Evolutionary conservation across 2,113 vertebrate species (phyloP), one percentile per base, ranked within the genome.

Genomic region (Patagioenas fasciata): DNA sequence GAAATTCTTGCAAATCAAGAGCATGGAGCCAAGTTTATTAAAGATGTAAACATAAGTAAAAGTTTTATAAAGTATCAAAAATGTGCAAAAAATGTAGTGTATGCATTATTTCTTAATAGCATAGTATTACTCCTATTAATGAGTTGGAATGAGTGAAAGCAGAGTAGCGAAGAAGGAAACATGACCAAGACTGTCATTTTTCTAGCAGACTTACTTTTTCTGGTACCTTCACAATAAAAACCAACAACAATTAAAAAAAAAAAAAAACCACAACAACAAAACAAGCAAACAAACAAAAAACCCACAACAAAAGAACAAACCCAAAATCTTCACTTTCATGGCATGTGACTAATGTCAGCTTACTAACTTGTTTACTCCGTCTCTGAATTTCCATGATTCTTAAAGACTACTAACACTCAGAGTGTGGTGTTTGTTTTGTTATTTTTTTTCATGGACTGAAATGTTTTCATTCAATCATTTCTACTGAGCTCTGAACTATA

Each of bases 341-440:
- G 2, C 21, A 38, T 29, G 23, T 93, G 44, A 73, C 12, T 67
- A 71, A 20, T 3, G 71, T 74, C 61, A 64, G 17, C 9, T 92
- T 82, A 65, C 25, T 78, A 77, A 80, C 13, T 85, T 93, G 15
- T 61, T 74, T 84, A 32, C 18, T 58, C 20, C 34, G 28, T 42
- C n/a, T 86, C 36, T 51, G 38, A 93, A 89, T 89, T 88, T 92
- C 25, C 11, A 5, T 13, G 81, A 5, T 40, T 79, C 24, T 83
- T 67, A 51, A 53, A 86, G 12, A 79, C 11, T 50, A 32, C 5
- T 51, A 62, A 62, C 10, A 47, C 9, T 72, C 23, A 91, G 13
- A 53, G 3, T 57, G 28, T 47, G 4, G 0, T 0, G 0, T 3
- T 65, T 77, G 44, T 19, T 47, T 47, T 47, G 4, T 47, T 47